Conservation (phyloP, 2,888 invertebrate species). For the Erynnis tages region DNA sequence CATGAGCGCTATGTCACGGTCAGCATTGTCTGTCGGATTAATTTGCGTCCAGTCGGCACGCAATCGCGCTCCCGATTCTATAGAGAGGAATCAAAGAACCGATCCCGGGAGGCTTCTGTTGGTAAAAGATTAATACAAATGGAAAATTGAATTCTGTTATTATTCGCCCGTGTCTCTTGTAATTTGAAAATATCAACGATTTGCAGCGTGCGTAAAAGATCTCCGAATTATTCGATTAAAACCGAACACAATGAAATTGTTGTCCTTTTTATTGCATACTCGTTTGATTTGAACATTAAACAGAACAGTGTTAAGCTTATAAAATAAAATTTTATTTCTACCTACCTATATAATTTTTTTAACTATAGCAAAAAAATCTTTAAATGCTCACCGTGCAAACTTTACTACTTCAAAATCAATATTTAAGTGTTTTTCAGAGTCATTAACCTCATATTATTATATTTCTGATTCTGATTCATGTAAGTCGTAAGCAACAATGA, state of each 20-base stretch:
- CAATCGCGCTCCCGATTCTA: constrained; percentile 53
- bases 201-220: constrained; percentile 34
- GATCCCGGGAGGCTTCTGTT: constrained; percentile 47
- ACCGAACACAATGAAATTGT: constrained; percentile 26
- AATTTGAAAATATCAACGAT: constrained; percentile 25
- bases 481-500: background rate
- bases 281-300: no score
- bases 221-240: constrained; percentile 30
- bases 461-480: no score
- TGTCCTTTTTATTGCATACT: constrained; percentile 13
- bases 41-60: constrained; percentile 62
- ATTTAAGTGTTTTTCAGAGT: no score
- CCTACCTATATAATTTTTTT: no score
- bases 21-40: constrained; percentile 74
- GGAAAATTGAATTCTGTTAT: constrained; percentile 62
- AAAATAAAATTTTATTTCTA: no score
- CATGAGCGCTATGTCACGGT: constrained; percentile 62
- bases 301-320: no score
- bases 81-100: constrained; percentile 64
- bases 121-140: constrained; percentile 63
- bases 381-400: no score
- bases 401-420: no score
- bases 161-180: constrained; percentile 11
- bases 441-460: no score
- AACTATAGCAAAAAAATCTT: no score